These are phyloP conservation scores for Stylophora pistillata DNA, from an alignment of 64 coral and sea anemone genomes.

Conservation along the genomic window DNA sequence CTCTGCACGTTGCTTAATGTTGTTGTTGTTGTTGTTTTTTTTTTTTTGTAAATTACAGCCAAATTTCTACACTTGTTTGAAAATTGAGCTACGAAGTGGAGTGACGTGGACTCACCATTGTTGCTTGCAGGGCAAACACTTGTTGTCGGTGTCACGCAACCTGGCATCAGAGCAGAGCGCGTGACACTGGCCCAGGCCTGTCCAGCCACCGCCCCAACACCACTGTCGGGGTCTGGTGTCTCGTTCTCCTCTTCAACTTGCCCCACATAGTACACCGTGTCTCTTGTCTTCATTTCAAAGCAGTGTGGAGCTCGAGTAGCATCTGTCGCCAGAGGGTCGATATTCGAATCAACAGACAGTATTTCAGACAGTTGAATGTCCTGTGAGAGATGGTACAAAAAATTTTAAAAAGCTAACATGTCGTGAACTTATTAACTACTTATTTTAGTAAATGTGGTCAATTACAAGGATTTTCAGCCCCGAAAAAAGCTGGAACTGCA, in stretches of 20 bases:
- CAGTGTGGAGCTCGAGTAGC: slow-evolving; percentile 80
- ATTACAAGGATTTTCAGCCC: too few species aligned
- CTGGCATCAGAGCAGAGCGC: slow-evolving; percentile 92
- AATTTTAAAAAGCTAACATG: not conserved
- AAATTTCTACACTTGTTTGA: too few species aligned
- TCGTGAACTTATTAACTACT: too few species aligned
- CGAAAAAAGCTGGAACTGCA: too few species aligned
- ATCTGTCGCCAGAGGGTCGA: slow-evolving; percentile 81
- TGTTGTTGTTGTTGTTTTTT: too few species aligned
- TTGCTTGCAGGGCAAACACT: slow-evolving; percentile 45
- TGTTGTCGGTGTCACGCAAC: slow-evolving; percentile 87
- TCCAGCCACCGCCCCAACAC: slow-evolving; percentile 69
- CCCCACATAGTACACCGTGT: slow-evolving; percentile 81
- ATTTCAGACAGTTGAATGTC: slow-evolving; percentile 91
- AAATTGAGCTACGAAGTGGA: too few species aligned
- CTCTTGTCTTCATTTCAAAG: slow-evolving; percentile 93
- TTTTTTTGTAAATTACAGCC: too few species aligned
- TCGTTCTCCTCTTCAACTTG: slow-evolving; percentile 78
- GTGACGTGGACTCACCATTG: not conserved
- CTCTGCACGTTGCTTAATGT: too few species aligned
- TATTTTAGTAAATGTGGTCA: too few species aligned
- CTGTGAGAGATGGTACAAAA: slow-evolving; percentile 1
- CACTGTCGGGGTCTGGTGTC: slow-evolving; percentile 74
- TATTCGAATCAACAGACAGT: slow-evolving; percentile 87
- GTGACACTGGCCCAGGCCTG: slow-evolving; percentile 84